These are phyloP conservation scores for Scatophagus argus DNA, from an alignment of 2,113 vertebrate genomes.

Conservation along the genomic window DNA sequence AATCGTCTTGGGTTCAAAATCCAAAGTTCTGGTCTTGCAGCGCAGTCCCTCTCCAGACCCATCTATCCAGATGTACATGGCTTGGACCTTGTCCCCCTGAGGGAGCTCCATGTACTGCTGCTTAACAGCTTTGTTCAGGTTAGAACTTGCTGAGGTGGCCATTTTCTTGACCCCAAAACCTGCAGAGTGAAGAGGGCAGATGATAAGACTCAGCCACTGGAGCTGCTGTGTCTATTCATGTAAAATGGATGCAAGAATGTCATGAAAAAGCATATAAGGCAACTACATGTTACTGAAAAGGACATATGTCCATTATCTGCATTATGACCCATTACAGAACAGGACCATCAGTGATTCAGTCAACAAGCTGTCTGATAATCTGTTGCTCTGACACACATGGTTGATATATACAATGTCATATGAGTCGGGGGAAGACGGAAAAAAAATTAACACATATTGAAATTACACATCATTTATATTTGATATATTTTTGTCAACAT, in stretches of 20 bases:
- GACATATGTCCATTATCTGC: too few relatives aligned
- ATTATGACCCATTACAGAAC: too few relatives aligned
- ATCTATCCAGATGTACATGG: conserved; percentile 97
- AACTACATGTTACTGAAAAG: not conserved
- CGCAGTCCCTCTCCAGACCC: conserved; percentile 93
- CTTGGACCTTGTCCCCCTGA: conserved; percentile 92
- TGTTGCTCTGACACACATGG: not conserved
- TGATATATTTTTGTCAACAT: not conserved
- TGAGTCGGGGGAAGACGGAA: not conserved
- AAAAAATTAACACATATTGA: not conserved
- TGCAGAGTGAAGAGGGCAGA: conserved; percentile 46
- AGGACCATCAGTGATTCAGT: not conserved
- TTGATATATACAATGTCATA: not conserved
- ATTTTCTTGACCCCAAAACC: conserved; percentile 81
- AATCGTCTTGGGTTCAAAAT: conserved; percentile 90
- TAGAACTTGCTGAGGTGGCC: conserved; percentile 91
- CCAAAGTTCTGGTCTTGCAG: conserved; percentile 94
- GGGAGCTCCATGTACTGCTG: conserved; percentile 93
- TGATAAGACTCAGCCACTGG: not conserved
- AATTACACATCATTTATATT: not conserved
- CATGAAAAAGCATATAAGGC: not conserved
- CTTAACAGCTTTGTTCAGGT: conserved; percentile 92
- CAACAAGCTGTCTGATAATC: not conserved
- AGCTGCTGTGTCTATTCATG: not conserved
- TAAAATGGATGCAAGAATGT: not conserved